Evolutionary conservation across 2,888 invertebrate genomes (phyloP), one percentile per base, ranked within the genome.

Genomic region (Xanthia togata): DNA sequence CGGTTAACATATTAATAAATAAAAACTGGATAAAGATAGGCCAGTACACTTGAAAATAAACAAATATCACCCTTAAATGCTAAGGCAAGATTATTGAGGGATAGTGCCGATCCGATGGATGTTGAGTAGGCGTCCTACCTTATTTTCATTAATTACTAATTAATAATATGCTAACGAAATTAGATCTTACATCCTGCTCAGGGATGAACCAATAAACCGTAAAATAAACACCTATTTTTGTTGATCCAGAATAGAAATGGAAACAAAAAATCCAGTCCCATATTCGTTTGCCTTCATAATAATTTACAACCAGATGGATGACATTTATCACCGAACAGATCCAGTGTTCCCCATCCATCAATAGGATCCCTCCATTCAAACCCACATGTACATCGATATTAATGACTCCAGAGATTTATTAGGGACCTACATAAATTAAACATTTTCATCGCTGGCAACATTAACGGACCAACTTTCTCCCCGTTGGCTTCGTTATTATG

Each of bases 401-500:
- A 76, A 70, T 76, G 70, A 73, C 60, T 47, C 12, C 60, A 23
- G 38, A 83, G 88, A 88, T 83, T 86, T 82, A 85, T 83, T 70
- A 80, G 38, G 63, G 71, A 70, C 73, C 77, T 75, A 83, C 87
- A 87, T 89, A 88, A 87, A 87, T 86, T 87, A 78, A 77, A 85
- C 80, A 80, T 82, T 88, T 85, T 73, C 80, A 83, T 81, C 79
- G 78, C 84, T 87, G 67, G 80, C 79, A 80, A 82, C 78, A 88
- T 85, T 88, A 89, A 87, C 86, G 79, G 79, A 79, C 85, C 68
- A 87, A 87, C 86, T 85, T 85, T 74, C 76, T 81, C 79, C 76
- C 76, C 80, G 80, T 82, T 75, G 73, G 71, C 80, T 75, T 69
- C 78, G 87, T 88, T 91, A 91, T 92, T 89, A 89, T 87, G 84